Evolutionary conservation across 2,888 invertebrate species (phyloP).

Genomic region (Pristionchus arcanus): DNA sequence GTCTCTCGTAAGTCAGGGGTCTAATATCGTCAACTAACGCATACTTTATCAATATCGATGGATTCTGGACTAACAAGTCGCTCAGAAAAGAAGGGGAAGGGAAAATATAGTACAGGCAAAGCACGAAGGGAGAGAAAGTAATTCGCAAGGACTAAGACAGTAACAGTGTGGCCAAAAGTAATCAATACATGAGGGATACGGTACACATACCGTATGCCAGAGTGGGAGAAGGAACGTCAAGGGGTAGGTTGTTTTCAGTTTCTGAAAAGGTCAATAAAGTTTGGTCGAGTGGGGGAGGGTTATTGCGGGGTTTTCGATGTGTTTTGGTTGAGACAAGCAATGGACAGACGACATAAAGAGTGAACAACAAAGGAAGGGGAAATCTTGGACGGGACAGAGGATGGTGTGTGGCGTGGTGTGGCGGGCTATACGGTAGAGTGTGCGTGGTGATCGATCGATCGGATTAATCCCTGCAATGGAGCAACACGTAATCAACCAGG

Average conservation of each 20-base stretch:
- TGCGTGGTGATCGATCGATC: conserved; percentile 27
- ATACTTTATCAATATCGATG: neutral
- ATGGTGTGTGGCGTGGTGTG: neutral
- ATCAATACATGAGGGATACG: conserved; percentile 22
- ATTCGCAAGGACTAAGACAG: neutral
- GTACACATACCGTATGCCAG: conserved; percentile 28
- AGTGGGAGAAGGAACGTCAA: neutral
- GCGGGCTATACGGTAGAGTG: conserved; percentile 16
- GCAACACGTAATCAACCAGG: conserved; percentile 18
- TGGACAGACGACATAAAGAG: neutral
- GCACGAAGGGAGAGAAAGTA: conserved; percentile 5
- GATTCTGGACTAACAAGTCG: neutral
- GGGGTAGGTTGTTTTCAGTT: conserved; percentile 17
- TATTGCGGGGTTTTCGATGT: neutral
- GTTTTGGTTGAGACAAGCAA: neutral
- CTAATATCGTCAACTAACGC: conserved; percentile 19
- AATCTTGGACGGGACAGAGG: conserved; percentile 11
- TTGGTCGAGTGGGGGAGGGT: neutral
- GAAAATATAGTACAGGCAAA: conserved; percentile 25
- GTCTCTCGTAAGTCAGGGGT: conserved; percentile 8
- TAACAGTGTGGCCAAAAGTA: neutral
- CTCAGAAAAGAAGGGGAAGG: neutral
- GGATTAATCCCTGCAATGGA: conserved; percentile 34
- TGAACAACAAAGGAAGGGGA: neutral
- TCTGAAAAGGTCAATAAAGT: conserved; percentile 3